Evolutionary conservation across 2,888 invertebrate species (phyloP).

Genomic region (Dascillus cervinus): DNA sequence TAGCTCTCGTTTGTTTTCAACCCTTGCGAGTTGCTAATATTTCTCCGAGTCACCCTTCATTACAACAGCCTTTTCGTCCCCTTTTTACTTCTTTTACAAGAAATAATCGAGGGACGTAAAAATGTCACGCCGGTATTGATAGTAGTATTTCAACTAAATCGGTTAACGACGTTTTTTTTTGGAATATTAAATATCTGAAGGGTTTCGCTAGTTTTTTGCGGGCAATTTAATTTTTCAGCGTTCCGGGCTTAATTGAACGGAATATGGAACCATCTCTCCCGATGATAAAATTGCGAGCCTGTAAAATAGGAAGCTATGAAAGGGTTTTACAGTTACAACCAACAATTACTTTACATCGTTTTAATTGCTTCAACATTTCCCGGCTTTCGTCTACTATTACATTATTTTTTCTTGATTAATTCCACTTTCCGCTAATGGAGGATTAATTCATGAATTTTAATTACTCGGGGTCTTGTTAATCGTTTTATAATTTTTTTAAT

Average conservation of each 20-base stretch:
- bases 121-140: background rate
- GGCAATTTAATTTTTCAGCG: slow-evolving; percentile 24
- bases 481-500: too few species aligned
- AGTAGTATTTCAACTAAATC: too few species aligned
- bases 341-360: slow-evolving; percentile 26
- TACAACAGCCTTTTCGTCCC: slow-evolving; percentile 10
- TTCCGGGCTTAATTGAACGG: slow-evolving; percentile 26
- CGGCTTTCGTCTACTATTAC: too few species aligned
- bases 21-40: slow-evolving; percentile 16
- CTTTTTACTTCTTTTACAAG: slow-evolving; percentile 3
- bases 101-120: slow-evolving; percentile 2
- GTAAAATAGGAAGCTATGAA: slow-evolving; percentile 19
- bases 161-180: background rate
- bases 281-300: slow-evolving; percentile 22
- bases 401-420: too few species aligned
- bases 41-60: slow-evolving; percentile 15
- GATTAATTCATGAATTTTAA: too few species aligned
- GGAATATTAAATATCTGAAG: slow-evolving; percentile 1
- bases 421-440: too few species aligned
- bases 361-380: slow-evolving; percentile 22
- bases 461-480: too few species aligned
- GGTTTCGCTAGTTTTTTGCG: slow-evolving; percentile 8
- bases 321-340: slow-evolving; percentile 16
- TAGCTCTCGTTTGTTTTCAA: slow-evolving; percentile 16
- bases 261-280: slow-evolving; percentile 23